These are phyloP conservation scores for Sisyra terminalis DNA, from an alignment of 2,888 invertebrate species.

Conservation along the genomic window DNA sequence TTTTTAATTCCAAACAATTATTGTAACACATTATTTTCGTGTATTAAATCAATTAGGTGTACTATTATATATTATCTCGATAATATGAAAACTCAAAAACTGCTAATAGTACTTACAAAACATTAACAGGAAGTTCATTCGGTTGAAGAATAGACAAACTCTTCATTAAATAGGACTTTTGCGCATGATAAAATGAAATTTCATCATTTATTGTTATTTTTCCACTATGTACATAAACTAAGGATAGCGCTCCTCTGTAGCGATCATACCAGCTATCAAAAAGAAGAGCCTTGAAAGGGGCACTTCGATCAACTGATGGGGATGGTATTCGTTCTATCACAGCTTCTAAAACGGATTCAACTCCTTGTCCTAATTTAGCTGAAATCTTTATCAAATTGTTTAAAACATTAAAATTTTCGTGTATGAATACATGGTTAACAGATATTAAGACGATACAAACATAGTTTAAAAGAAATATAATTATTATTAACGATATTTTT, in stretches of 20 bases:
- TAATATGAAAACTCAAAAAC: too few species aligned
- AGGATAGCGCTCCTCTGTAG: slow-evolving; percentile 64
- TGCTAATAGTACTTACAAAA: slow-evolving; percentile 37
- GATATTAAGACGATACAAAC: too few species aligned
- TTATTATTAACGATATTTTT: too few species aligned
- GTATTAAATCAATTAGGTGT: background rate
- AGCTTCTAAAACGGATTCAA: slow-evolving; percentile 57
- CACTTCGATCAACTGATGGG: slow-evolving; percentile 40
- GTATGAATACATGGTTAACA: too few species aligned
- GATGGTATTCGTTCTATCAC: slow-evolving; percentile 66
- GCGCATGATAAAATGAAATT: slow-evolving; percentile 52
- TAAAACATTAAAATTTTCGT: too few species aligned
- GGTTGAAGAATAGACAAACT: slow-evolving; percentile 68
- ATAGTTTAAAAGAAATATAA: too few species aligned
- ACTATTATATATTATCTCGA: background rate
- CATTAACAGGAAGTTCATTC: slow-evolving; percentile 43
- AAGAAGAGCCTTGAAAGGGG: slow-evolving; percentile 60
- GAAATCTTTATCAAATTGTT: slow-evolving; percentile 50
- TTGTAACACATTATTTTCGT: background rate
- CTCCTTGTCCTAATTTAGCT: slow-evolving; percentile 80
- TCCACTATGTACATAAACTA: slow-evolving; percentile 68
- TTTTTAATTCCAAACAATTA: background rate
- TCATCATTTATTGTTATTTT: slow-evolving; percentile 52
- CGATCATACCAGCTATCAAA: slow-evolving; percentile 92
- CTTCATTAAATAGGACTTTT: slow-evolving; percentile 63